phyloP scores from a whole-genome alignment of 2,888 invertebrate genomes.

The Heliconius aoede region DNA sequence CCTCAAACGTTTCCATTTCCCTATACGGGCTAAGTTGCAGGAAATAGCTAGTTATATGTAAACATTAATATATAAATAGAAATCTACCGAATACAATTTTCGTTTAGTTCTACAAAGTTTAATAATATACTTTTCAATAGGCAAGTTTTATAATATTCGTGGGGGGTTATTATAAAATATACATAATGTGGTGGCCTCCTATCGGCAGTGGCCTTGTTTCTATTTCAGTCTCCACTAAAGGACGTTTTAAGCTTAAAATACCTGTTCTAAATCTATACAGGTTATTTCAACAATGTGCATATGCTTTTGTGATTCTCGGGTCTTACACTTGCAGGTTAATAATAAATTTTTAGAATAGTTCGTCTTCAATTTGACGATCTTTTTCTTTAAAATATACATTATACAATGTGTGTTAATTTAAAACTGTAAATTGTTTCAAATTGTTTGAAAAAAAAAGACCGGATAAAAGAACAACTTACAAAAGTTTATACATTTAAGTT shows the following conservation, averaged over 20 bases:
- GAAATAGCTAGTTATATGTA: neutral
- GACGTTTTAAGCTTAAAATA: constrained; percentile 67
- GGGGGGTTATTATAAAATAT: constrained; percentile 36
- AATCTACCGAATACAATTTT: neutral
- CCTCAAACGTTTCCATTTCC: neutral
- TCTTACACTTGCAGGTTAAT: constrained; percentile 33
- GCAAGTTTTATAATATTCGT: constrained; percentile 36
- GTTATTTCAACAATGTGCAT: constrained; percentile 60
- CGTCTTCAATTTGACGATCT: neutral
- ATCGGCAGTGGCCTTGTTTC: constrained; percentile 65
- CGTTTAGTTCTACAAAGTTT: neutral
- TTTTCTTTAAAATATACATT: neutral
- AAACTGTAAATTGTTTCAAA: no score
- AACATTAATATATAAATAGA: neutral
- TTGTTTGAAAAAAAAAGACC: no score
- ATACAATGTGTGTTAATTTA: neutral
- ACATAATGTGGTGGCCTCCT: constrained; percentile 45
- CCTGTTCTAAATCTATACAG: constrained; percentile 68
- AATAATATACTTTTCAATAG: constrained; percentile 39
- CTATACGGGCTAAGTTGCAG: neutral
- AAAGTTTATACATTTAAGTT: no score
- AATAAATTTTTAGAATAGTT: constrained; percentile 32
- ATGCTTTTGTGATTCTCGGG: constrained; percentile 40
- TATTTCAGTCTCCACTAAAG: constrained; percentile 70
- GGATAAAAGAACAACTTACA: no score